Conservation (phyloP, 2,797 vertebrate species). For the Tragopan temminckii region DNA sequence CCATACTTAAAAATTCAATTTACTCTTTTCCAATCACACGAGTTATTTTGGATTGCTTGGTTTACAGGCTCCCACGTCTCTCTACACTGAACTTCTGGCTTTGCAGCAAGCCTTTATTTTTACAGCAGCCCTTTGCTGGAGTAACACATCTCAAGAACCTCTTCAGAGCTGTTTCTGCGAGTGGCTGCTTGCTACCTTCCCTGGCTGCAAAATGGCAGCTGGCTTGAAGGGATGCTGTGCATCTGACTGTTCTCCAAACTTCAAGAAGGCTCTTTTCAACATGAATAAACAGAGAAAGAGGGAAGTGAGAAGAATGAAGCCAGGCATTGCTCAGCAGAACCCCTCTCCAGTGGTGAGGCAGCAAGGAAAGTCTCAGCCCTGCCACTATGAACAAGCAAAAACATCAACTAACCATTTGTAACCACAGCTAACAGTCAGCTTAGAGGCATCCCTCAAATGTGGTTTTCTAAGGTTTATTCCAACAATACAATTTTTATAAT, state of each 20-base stretch:
- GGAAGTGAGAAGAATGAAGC: neutral
- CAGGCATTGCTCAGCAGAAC: neutral
- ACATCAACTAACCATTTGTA: fast-evolving
- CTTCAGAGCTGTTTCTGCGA: neutral
- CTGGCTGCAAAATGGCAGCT: neutral
- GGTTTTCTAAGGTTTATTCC: neutral
- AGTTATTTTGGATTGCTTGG: neutral
- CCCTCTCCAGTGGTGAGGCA: neutral
- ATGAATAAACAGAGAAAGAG: neutral
- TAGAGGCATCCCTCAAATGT: fast-evolving
- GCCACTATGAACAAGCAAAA: neutral
- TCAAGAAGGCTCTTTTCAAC: neutral
- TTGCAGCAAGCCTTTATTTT: neutral
- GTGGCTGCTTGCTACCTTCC: neutral
- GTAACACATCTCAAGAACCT: neutral
- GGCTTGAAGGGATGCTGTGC: neutral
- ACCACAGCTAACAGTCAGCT: neutral
- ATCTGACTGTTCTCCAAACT: neutral
- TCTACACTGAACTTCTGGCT: neutral
- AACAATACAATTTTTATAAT: neutral
- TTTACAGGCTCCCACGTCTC: neutral
- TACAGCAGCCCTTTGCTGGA: neutral
- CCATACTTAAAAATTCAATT: neutral
- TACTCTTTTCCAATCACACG: neutral
- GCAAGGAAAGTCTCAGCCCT: neutral